Conservation (phyloP, 92 coral and sea anemone genomes). For the Porites evermanni region DNA sequence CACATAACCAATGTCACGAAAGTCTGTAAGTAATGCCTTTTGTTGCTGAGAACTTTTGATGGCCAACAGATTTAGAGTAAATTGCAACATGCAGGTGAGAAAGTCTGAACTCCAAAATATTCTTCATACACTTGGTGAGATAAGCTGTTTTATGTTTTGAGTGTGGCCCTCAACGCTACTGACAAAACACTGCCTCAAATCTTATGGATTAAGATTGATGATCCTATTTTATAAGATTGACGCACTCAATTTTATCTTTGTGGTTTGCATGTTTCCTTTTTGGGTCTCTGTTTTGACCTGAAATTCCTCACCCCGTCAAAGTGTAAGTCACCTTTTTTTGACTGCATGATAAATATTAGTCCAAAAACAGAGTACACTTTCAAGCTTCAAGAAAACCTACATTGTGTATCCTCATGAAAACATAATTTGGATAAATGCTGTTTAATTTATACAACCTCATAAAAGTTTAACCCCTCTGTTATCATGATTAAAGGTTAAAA, state of each 20-base stretch:
- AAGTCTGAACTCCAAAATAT: conserved; percentile 23
- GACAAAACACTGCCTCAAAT: background rate
- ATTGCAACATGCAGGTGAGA: background rate
- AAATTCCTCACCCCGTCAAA: background rate
- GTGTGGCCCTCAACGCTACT: background rate
- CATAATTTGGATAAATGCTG: background rate
- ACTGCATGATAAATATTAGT: too few relatives aligned
- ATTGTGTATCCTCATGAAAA: background rate
- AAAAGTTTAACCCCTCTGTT: conserved; percentile 45
- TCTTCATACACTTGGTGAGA: background rate
- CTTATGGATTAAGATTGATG: conserved; percentile 4
- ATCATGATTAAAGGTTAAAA: conserved; percentile 4
- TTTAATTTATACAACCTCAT: conserved; percentile 17
- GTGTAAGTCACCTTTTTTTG: background rate
- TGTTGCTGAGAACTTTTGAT: background rate
- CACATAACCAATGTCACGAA: background rate
- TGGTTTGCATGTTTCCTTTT: background rate
- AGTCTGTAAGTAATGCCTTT: conserved; percentile 14
- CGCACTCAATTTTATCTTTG: conserved; percentile 13
- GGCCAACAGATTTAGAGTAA: conserved; percentile 1
- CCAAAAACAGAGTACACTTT: background rate
- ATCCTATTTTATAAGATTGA: background rate
- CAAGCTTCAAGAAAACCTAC: background rate
- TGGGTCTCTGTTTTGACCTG: background rate
- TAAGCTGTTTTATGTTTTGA: conserved; percentile 17